Percentiles rank a stretch among this genome's conserved stretches.
These are phyloP conservation scores for Mythimna albipuncta DNA, from an alignment of 2,888 invertebrate species.

Conservation along the genomic window DNA sequence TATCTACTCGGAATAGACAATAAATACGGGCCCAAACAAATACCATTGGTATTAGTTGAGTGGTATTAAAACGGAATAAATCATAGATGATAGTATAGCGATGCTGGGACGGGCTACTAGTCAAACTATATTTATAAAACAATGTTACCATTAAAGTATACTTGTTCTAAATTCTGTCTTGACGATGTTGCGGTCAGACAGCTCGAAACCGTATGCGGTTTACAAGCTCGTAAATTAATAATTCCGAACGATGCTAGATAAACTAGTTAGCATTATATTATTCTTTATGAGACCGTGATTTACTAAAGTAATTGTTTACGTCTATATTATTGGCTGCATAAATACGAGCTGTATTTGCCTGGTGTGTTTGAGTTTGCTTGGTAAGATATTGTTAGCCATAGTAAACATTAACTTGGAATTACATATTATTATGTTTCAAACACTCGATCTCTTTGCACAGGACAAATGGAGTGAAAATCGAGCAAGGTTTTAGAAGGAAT, in stretches of 20 bases:
- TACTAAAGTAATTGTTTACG: constrained; percentile 50
- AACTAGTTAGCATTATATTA: constrained; percentile 41
- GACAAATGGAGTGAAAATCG: constrained; percentile 19
- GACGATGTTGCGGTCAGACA: constrained; percentile 40
- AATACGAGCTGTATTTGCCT: constrained; percentile 45
- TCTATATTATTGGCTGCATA: constrained; percentile 46
- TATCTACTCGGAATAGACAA: too few relatives aligned
- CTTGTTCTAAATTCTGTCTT: constrained; percentile 36
- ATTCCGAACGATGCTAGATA: constrained; percentile 35
- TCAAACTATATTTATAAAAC: not conserved
- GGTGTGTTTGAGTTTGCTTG: constrained; percentile 31
- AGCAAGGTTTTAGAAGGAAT: constrained; percentile 29
- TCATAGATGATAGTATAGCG: too few relatives aligned
- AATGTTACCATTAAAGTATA: constrained; percentile 27
- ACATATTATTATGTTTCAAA: constrained; percentile 37
- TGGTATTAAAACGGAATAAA: too few relatives aligned
- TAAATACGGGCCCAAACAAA: too few relatives aligned
- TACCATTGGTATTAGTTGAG: too few relatives aligned
- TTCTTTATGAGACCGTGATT: constrained; percentile 36
- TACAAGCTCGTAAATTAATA: constrained; percentile 42
- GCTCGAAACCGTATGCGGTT: constrained; percentile 42
- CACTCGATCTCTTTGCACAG: constrained; percentile 34
- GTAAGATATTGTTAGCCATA: constrained; percentile 31
- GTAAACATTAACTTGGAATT: constrained; percentile 29
- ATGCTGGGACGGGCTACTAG: too few relatives aligned